phyloP scores from a whole-genome alignment of 2,888 invertebrate species.

The Microchrysa polita region DNA sequence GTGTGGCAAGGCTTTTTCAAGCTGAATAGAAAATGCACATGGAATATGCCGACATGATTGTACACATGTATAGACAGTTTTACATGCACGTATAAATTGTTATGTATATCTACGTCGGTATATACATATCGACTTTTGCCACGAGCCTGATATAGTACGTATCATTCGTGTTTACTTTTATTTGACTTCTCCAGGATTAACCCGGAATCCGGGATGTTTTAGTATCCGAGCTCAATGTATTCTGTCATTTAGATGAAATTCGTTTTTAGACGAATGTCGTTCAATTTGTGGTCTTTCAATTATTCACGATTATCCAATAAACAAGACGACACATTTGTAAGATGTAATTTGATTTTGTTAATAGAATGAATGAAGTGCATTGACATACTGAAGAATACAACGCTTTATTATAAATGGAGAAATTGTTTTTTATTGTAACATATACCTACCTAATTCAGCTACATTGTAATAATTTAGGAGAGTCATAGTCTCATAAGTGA shows the following conservation, averaged over 20 bases:
- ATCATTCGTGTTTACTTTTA: slow-evolving; percentile 48
- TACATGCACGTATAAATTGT: neutral
- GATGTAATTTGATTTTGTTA: slow-evolving; percentile 38
- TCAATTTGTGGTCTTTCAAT: slow-evolving; percentile 49
- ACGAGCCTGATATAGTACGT: slow-evolving; percentile 18
- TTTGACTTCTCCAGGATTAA: slow-evolving; percentile 39
- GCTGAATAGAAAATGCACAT: slow-evolving; percentile 4
- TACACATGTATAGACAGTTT: neutral
- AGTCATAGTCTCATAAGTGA: no score
- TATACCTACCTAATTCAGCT: no score
- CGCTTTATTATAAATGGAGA: no score
- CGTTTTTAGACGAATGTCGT: slow-evolving; percentile 43
- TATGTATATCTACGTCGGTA: slow-evolving; percentile 1
- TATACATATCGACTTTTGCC: slow-evolving; percentile 8
- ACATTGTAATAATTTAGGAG: no score
- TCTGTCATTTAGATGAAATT: slow-evolving; percentile 31
- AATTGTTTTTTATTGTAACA: no score
- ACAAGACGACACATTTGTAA: slow-evolving; percentile 47
- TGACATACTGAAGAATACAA: no score
- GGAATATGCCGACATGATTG: slow-evolving; percentile 10
- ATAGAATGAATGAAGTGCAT: slow-evolving; percentile 7
- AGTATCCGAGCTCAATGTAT: slow-evolving; percentile 21
- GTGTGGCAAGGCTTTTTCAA: neutral
- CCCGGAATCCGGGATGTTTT: slow-evolving; percentile 24
- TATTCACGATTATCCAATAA: slow-evolving; percentile 45